A percentile compares a stretch with the other conserved stretches of the same genome.
Conservation (phyloP, 2,797 vertebrate species). For the Thaleichthys pacificus region DNA sequence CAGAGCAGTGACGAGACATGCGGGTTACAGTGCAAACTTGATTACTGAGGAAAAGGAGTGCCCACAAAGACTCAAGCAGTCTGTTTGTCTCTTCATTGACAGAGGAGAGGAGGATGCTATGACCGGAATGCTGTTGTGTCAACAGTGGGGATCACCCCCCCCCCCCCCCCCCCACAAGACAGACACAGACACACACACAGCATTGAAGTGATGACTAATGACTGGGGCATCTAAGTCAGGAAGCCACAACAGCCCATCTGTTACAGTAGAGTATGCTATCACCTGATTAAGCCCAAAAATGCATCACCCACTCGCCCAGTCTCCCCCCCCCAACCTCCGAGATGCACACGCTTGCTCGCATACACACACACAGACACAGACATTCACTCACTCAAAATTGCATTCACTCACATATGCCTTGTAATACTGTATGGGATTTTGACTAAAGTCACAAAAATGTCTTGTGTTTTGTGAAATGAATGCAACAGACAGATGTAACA, state of each 20-base stretch:
- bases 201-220: constrained; percentile 45
- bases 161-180: constrained; percentile 48
- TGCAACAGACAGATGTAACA: constrained; percentile 1
- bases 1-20: constrained; percentile 54
- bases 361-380: not conserved
- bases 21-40: constrained; percentile 54
- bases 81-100: constrained; percentile 71
- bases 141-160: constrained; percentile 64
- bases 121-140: constrained; percentile 73
- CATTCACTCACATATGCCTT: not conserved
- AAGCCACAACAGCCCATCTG: constrained; percentile 9
- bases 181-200: not conserved
- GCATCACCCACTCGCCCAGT: not conserved
- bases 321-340: constrained; percentile 5
- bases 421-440: too few species aligned
- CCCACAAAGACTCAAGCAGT: constrained; percentile 31
- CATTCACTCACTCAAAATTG: too few species aligned
- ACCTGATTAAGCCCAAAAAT: constrained; percentile 13
- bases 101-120: constrained; percentile 69
- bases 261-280: constrained; percentile 41
- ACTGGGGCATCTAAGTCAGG: constrained; percentile 51
- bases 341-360: constrained; percentile 1
- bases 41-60: constrained; percentile 44
- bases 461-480: too few species aligned
- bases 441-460: too few species aligned